phyloP scores from a whole-genome alignment of 1,140 invertebrate species.

The Dendrolimus kikuchii region DNA sequence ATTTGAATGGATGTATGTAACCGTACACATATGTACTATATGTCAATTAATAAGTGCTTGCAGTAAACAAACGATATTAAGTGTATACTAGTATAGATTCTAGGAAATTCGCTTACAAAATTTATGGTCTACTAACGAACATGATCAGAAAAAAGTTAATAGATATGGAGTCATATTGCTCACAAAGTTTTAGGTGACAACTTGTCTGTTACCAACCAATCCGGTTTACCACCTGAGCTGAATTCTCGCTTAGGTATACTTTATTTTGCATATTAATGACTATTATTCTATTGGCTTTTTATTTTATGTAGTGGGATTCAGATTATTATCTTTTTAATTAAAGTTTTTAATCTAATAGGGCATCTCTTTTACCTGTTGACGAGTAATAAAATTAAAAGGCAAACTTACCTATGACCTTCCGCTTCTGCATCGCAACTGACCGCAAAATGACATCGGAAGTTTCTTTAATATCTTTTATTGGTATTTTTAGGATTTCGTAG shows the following conservation, averaged over 20 bases:
- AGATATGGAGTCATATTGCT: slow-evolving; percentile 16
- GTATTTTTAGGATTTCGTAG: too few relatives aligned
- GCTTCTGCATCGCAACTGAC: not conserved
- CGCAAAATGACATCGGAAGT: slow-evolving; percentile 2
- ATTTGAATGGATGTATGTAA: too few relatives aligned
- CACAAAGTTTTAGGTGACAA: slow-evolving; percentile 44
- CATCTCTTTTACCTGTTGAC: not conserved
- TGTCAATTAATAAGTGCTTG: too few relatives aligned
- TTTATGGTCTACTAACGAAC: slow-evolving; percentile 8
- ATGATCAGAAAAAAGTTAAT: slow-evolving; percentile 23
- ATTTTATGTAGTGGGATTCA: slow-evolving; percentile 18
- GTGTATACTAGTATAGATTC: too few relatives aligned
- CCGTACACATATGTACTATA: too few relatives aligned
- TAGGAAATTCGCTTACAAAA: slow-evolving; percentile 3
- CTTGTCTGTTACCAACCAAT: slow-evolving; percentile 54
- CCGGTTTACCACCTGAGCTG: slow-evolving; percentile 65
- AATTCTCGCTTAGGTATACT: slow-evolving; percentile 38
- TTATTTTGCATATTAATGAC: slow-evolving; percentile 61
- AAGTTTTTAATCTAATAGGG: slow-evolving; percentile 5
- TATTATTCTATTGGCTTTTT: slow-evolving; percentile 45
- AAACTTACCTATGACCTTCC: not conserved
- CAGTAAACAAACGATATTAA: too few relatives aligned
- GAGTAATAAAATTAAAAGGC: not conserved
- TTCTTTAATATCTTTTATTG: not conserved
- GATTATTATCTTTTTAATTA: slow-evolving; percentile 21